A percentile compares a stretch with the other conserved stretches of the same genome.
phyloP scores from a whole-genome alignment of 2,888 invertebrate genomes.

The Morpho achilles region DNA sequence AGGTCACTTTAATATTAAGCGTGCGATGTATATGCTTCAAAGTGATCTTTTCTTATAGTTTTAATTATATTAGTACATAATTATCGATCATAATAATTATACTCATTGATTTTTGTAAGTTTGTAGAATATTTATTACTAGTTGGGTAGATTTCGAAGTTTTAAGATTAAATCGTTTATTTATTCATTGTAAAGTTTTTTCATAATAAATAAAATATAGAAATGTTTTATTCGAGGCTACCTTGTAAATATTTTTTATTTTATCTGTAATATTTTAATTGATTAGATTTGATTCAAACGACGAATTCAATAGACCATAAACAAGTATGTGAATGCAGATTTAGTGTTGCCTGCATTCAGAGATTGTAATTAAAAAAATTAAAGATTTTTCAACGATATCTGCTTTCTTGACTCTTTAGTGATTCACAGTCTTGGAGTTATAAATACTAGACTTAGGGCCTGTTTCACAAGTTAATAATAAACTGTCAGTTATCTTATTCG shows the following conservation, averaged over 20 bases:
- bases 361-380: too few species aligned
- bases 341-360: too few species aligned
- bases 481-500: too few species aligned
- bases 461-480: too few species aligned
- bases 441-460: too few species aligned
- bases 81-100: slow-evolving; percentile 71
- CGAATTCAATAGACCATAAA: too few species aligned
- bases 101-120: slow-evolving; percentile 60
- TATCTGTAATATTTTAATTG: slow-evolving; percentile 32
- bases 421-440: too few species aligned
- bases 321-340: too few species aligned
- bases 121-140: slow-evolving; percentile 67
- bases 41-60: slow-evolving; percentile 11
- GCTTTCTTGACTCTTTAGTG: too few species aligned
- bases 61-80: slow-evolving; percentile 48
- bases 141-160: slow-evolving; percentile 21
- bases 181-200: slow-evolving; percentile 56
- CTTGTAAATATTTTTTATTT: slow-evolving; percentile 69
- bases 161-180: slow-evolving; percentile 47
- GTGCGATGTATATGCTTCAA: neutral
- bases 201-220: slow-evolving; percentile 30
- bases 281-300: slow-evolving; percentile 4
- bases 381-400: too few species aligned
- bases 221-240: slow-evolving; percentile 66
- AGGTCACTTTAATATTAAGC: too few species aligned